Evolutionary conservation across 2,113 vertebrate species (phyloP).

Genomic region (Barbus barbus): DNA sequence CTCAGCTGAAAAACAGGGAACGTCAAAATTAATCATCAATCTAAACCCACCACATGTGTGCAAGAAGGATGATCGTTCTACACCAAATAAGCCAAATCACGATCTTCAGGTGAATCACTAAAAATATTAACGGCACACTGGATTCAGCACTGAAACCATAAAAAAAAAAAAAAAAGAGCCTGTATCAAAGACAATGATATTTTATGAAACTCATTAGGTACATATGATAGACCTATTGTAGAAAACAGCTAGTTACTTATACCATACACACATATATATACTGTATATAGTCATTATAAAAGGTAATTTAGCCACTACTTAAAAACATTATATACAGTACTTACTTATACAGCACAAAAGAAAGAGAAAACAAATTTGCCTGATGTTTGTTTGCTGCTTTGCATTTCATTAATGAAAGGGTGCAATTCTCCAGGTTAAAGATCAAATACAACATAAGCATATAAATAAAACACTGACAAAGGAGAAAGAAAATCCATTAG

Average conservation of each 20-base stretch:
- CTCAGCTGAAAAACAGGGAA: too few relatives aligned
- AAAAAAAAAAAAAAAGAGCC: not conserved
- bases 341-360: too few relatives aligned
- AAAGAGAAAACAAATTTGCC: too few relatives aligned
- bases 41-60: not conserved
- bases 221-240: not conserved
- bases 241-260: not conserved
- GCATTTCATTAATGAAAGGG: not conserved
- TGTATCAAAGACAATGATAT: not conserved
- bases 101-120: not conserved
- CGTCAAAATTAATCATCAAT: not conserved
- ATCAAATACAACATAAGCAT: not conserved
- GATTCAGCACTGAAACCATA: not conserved
- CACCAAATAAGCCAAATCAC: not conserved
- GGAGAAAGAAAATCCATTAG: too few relatives aligned
- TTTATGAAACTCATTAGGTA: too few relatives aligned
- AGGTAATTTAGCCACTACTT: too few relatives aligned
- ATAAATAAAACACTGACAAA: too few relatives aligned
- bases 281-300: too few relatives aligned
- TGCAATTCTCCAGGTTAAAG: not conserved
- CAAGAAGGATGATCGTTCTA: not conserved
- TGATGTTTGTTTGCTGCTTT: too few relatives aligned
- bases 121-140: not conserved
- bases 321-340: too few relatives aligned
- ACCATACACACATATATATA: too few relatives aligned